Conservation (phyloP, 2,888 invertebrate species). For the Yponomeuta plumbellus region DNA sequence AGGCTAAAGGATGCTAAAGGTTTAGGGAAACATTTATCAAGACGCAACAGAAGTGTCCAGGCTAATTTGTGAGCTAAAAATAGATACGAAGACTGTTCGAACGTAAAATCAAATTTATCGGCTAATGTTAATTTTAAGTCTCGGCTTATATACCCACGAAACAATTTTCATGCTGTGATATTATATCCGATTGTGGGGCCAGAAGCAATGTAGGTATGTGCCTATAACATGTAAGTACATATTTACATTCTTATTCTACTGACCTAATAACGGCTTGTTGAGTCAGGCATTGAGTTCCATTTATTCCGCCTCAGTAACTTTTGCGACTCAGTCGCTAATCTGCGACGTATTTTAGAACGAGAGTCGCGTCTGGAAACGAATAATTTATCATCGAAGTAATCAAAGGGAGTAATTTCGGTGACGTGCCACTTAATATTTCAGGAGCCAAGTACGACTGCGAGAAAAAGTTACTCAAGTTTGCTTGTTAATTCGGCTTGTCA, state of each 20-base stretch:
- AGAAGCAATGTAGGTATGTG: no score
- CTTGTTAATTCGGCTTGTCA: not conserved
- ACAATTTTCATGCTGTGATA: no score
- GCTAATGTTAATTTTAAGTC: no score
- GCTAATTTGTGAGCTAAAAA: not conserved
- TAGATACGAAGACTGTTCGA: no score
- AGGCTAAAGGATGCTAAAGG: slow-evolving; percentile 35
- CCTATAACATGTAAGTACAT: no score
- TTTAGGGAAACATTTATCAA: slow-evolving; percentile 64
- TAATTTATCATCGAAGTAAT: slow-evolving; percentile 69
- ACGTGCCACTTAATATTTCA: slow-evolving; percentile 36
- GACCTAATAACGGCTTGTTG: no score
- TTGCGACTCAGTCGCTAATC: slow-evolving; percentile 31
- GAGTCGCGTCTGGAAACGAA: slow-evolving; percentile 48
- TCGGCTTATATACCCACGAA: no score
- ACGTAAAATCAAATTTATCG: no score
- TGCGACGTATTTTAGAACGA: slow-evolving; percentile 58
- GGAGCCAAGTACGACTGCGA: not conserved
- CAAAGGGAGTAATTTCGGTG: slow-evolving; percentile 63
- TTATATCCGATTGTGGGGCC: no score
- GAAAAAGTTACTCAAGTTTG: not conserved
- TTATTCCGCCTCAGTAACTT: not conserved
- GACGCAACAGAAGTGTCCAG: slow-evolving; percentile 46
- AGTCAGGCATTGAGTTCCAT: no score
- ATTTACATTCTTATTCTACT: no score